Evolutionary conservation across 2,113 vertebrate genomes (phyloP), one percentile per base, ranked within the genome.

Genomic region (Oenanthe melanoleuca): DNA sequence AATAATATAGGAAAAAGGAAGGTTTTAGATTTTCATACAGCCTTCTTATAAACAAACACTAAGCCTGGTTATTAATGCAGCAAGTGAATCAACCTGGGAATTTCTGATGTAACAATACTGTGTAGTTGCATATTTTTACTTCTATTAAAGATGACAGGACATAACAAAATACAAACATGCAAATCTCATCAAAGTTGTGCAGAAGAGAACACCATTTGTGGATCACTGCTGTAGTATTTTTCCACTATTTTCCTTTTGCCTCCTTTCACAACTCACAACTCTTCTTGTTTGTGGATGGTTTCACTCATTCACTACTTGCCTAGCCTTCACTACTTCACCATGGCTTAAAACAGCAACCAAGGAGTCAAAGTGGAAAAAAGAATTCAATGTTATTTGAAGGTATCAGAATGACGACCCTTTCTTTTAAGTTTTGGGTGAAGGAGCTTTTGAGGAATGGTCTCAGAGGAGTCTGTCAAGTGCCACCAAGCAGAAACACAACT

Each of bases 291-390:
- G 1, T 10, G 44, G 33, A 50, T 18, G 22, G 61, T 75, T 86
- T 83, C 38, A 33, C 33, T 77, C 38, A 49, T 59, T 63, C 25
- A n/a, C 42, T 66, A n/a, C 22, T 57, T 45, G 21, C 29, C 8
- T 3, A 81, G 40, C 45, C 50, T 38, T 42, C 50, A 50, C 16
- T 47, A 45, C 14, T 28, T 57, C 31, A 66, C 19, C 3, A 2
- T 14, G 15, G 34, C 67, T 72, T 67, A 38, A 37, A 79, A 64
- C 28, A 84, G 60, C 40, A 80, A 33, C 0, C 0, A 0, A 67
- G 81, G 16, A 60, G 15, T 18, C 38, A 29, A 44, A 64, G 11
- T 4, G 42, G 16, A 78, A 53, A 16, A 53, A 65, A 78, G 31
- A 85, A 44, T 57, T 42, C 14, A 28, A 47, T 38, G n/a, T 52